A percentile compares a stretch with the other conserved stretches of the same genome.
phyloP scores from a whole-genome alignment of 2,888 invertebrate species.

The Dicranocentrus wangi region DNA sequence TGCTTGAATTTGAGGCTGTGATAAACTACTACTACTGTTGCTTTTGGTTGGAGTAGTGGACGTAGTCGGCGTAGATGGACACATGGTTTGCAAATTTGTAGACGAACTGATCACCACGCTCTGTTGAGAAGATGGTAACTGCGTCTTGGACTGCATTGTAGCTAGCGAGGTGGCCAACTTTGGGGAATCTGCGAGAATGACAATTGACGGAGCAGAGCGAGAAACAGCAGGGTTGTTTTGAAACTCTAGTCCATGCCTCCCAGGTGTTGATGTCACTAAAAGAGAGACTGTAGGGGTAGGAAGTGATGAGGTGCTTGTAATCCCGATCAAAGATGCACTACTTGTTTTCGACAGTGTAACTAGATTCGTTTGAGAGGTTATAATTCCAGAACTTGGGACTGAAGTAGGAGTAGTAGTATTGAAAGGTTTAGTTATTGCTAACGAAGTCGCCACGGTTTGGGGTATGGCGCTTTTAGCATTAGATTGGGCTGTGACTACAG shows the following conservation, averaged over 20 bases:
- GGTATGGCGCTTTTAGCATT: too few relatives aligned
- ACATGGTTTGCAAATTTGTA: conserved; percentile 2
- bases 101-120: conserved; percentile 28
- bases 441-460: too few relatives aligned
- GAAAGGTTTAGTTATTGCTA: too few relatives aligned
- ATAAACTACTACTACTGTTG: not conserved
- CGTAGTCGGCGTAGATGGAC: not conserved
- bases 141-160: conserved; percentile 16
- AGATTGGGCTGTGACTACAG: too few relatives aligned
- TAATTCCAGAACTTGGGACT: too few relatives aligned
- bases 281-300: conserved; percentile 35
- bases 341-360: not conserved
- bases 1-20: not conserved
- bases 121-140: conserved; percentile 4
- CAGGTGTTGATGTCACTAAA: conserved; percentile 22
- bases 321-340: too few relatives aligned
- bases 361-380: too few relatives aligned
- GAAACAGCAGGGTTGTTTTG: not conserved
- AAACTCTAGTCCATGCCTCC: not conserved
- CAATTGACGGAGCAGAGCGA: conserved; percentile 42
- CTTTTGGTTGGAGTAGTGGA: not conserved
- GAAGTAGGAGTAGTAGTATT: too few relatives aligned
- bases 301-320: not conserved
- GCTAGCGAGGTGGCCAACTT: conserved; percentile 23
- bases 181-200: conserved; percentile 51